These are phyloP conservation scores for Oscheius myriophilus DNA, from an alignment of 2,888 invertebrate genomes.

Conservation along the genomic window DNA sequence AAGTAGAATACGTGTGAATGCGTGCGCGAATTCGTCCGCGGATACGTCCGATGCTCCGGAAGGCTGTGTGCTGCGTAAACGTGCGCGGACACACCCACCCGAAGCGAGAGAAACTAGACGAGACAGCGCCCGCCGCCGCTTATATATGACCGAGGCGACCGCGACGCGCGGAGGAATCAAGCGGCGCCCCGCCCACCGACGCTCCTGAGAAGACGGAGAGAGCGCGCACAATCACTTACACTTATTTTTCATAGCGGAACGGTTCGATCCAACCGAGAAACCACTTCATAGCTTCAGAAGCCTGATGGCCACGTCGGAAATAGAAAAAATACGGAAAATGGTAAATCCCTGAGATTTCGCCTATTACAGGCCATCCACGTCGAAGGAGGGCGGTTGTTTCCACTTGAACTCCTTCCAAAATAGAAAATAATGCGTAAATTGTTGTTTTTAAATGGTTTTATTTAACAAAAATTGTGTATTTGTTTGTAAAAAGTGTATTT, in stretches of 20 bases:
- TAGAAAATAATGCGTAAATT: too few species aligned
- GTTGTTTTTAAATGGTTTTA: too few species aligned
- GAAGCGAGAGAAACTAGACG: constrained; percentile 22
- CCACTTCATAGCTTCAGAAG: too few species aligned
- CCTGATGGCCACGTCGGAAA: too few species aligned
- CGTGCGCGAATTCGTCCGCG: constrained; percentile 3
- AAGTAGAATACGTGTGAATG: constrained; percentile 1
- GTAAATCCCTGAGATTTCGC: too few species aligned
- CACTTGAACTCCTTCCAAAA: too few species aligned
- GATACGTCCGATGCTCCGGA: constrained; percentile 5
- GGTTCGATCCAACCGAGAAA: too few species aligned
- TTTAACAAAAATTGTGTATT: too few species aligned
- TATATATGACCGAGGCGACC: constrained; percentile 18
- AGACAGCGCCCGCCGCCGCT: constrained; percentile 1
- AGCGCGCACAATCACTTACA: constrained; percentile 27
- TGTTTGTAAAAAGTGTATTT: too few species aligned
- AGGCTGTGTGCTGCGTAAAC: constrained; percentile 16
- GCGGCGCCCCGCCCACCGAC: constrained; percentile 9
- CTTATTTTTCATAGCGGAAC: neutral
- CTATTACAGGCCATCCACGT: too few species aligned
- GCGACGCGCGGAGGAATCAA: constrained; percentile 22
- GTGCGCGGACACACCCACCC: constrained; percentile 20
- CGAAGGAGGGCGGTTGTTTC: too few species aligned
- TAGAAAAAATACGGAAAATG: too few species aligned
- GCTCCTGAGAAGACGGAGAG: constrained; percentile 3